phyloP scores from a whole-genome alignment of 2,888 invertebrate species.

The Caenorhabditis afra region DNA sequence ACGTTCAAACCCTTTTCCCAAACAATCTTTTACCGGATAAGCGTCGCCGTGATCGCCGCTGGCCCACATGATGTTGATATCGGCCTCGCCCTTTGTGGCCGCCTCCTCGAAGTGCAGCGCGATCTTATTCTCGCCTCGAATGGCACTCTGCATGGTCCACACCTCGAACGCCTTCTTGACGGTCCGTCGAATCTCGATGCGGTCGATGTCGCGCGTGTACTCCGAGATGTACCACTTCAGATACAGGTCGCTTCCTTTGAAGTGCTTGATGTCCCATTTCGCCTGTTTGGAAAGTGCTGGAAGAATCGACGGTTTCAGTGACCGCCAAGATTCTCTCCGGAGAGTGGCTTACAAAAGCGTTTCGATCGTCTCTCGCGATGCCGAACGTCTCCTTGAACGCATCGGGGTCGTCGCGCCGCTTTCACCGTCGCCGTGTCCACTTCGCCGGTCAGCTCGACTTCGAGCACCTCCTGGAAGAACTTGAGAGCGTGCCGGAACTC shows the following conservation, averaged over 20 bases:
- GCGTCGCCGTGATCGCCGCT: conserved; percentile 81
- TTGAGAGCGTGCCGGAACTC: conserved; percentile 72
- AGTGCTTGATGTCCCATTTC: conserved; percentile 64
- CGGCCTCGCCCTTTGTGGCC: conserved; percentile 84
- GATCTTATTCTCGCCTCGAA: conserved; percentile 82
- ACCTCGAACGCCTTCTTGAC: conserved; percentile 84
- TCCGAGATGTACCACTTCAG: conserved; percentile 78
- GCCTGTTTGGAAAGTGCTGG: conserved; percentile 60
- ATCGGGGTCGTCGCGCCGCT: conserved; percentile 72
- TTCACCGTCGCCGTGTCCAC: conserved; percentile 73
- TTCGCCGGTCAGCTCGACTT: conserved; percentile 73
- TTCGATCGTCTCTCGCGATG: conserved; percentile 28
- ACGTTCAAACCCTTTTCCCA: no score
- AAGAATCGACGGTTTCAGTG: conserved; percentile 10
- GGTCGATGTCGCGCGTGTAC: conserved; percentile 78
- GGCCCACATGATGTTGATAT: conserved; percentile 87
- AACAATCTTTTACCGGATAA: conserved; percentile 64
- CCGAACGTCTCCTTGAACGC: conserved; percentile 74
- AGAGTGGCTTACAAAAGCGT: conserved; percentile 60
- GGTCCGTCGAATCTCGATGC: conserved; percentile 62
- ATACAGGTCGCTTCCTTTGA: conserved; percentile 64
- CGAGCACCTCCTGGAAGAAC: conserved; percentile 75
- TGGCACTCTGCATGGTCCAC: conserved; percentile 84
- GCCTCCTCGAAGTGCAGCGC: conserved; percentile 79
- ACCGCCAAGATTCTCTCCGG: neutral